These are phyloP conservation scores for Chalcis sispes DNA, from an alignment of 2,888 invertebrate genomes.

Conservation along the genomic window DNA sequence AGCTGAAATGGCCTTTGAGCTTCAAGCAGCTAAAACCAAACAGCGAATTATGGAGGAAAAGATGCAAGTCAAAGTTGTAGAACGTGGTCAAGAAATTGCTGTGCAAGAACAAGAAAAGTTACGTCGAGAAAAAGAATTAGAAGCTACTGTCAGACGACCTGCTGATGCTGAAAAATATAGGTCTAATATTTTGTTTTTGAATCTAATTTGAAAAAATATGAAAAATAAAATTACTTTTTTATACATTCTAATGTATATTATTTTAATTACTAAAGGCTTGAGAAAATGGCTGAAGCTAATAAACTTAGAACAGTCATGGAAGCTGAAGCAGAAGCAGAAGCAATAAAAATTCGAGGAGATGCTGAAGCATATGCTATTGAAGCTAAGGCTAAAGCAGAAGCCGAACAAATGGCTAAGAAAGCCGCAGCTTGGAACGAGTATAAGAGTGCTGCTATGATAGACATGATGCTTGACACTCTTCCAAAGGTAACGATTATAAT, in stretches of 20 bases:
- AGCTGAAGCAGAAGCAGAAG: constrained; percentile 96
- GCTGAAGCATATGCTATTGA: constrained; percentile 95
- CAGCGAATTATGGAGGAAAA: constrained; percentile 97
- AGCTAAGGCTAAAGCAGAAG: constrained; percentile 96
- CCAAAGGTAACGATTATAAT: constrained; percentile 85
- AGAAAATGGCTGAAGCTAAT: constrained; percentile 96
- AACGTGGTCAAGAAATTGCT: constrained; percentile 93
- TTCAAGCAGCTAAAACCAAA: constrained; percentile 96
- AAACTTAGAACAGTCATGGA: constrained; percentile 92
- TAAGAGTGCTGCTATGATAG: constrained; percentile 95
- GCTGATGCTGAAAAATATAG: constrained; percentile 95
- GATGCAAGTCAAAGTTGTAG: constrained; percentile 96
- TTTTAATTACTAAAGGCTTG: constrained; percentile 79
- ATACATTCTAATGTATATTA: not conserved
- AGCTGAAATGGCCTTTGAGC: constrained; percentile 94
- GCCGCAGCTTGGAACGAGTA: constrained; percentile 98
- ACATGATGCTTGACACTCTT: constrained; percentile 96
- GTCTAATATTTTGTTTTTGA: constrained; percentile 63
- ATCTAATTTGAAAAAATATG: not conserved
- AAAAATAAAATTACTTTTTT: not conserved
- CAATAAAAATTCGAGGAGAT: constrained; percentile 89
- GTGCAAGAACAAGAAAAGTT: constrained; percentile 98
- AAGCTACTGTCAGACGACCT: constrained; percentile 94
- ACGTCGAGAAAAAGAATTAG: constrained; percentile 92
- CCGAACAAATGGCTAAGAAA: constrained; percentile 97